Conservation (phyloP, 1,140 invertebrate species). For the Calliopsis andreniformis region DNA sequence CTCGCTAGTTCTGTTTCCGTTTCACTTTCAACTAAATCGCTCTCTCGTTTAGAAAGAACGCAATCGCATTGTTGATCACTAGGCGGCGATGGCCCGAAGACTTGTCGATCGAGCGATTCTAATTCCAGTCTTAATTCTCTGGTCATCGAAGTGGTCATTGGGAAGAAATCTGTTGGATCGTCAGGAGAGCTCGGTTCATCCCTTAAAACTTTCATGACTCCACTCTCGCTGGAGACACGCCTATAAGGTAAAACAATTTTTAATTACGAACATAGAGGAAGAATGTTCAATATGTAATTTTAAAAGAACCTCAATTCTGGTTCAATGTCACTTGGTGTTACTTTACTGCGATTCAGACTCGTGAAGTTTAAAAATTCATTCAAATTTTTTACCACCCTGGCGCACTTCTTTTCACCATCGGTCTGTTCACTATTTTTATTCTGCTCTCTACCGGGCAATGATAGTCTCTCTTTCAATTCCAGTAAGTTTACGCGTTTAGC, state of each 20-base stretch:
- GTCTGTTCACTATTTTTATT: slow-evolving; percentile 64
- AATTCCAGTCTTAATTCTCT: slow-evolving; percentile 90
- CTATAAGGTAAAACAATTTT: slow-evolving; percentile 18
- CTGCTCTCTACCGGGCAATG: slow-evolving; percentile 56
- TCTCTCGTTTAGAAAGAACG: slow-evolving; percentile 73
- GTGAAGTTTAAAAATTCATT: slow-evolving; percentile 92
- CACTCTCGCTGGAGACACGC: slow-evolving; percentile 72
- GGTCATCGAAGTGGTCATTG: slow-evolving; percentile 92
- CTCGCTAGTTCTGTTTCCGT: slow-evolving; percentile 77
- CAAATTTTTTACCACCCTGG: slow-evolving; percentile 88
- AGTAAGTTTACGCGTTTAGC: slow-evolving; percentile 64
- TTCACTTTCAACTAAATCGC: slow-evolving; percentile 74
- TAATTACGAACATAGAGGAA: background rate
- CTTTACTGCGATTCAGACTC: slow-evolving; percentile 84
- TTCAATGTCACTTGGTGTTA: slow-evolving; percentile 72
- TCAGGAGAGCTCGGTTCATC: slow-evolving; percentile 87
- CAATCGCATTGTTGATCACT: slow-evolving; percentile 75
- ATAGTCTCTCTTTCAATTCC: slow-evolving; percentile 67
- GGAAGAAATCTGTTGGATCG: slow-evolving; percentile 90
- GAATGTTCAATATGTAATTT: background rate
- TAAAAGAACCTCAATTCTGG: slow-evolving; percentile 66
- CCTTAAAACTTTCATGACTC: slow-evolving; percentile 71
- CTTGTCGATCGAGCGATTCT: slow-evolving; percentile 90
- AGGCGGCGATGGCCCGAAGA: slow-evolving; percentile 75
- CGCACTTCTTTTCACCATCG: slow-evolving; percentile 74